These are phyloP conservation scores for Osmerus eperlanus DNA, from an alignment of 2,113 vertebrate species.

Conservation along the genomic window DNA sequence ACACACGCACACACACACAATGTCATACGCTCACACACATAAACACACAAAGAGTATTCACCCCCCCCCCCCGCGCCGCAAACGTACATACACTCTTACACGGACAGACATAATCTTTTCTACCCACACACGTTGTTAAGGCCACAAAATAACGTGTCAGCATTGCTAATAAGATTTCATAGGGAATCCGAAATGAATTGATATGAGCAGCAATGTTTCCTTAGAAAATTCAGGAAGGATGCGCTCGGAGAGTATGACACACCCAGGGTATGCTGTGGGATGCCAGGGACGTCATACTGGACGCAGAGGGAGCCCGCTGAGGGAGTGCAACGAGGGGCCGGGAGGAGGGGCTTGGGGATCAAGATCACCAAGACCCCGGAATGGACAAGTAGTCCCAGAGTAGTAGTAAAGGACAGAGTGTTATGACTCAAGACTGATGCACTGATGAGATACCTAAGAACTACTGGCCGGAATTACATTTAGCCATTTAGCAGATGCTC, in stretches of 20 bases:
- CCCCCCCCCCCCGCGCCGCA: no score
- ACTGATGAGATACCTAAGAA: no score
- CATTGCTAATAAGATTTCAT: neutral
- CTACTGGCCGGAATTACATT: no score
- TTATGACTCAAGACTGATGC: no score
- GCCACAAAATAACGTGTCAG: neutral
- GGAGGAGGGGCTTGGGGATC: conserved; percentile 1
- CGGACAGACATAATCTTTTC: neutral
- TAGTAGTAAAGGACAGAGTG: no score
- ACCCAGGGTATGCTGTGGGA: conserved; percentile 19
- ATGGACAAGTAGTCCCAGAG: no score
- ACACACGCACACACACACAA: neutral
- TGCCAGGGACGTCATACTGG: conserved; percentile 8
- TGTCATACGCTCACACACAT: no score
- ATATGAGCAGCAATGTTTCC: neutral
- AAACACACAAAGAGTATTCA: no score
- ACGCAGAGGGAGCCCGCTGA: conserved; percentile 3
- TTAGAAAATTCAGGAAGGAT: neutral
- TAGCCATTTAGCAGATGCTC: no score
- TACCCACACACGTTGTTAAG: neutral
- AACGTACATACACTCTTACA: neutral
- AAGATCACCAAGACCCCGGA: conserved; percentile 7
- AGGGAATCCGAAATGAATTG: neutral
- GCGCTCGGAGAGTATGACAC: conserved; percentile 9
- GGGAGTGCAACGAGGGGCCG: conserved; percentile 19